phyloP scores from a whole-genome alignment of 2,113 vertebrate genomes.

The Tapirus terrestris region DNA sequence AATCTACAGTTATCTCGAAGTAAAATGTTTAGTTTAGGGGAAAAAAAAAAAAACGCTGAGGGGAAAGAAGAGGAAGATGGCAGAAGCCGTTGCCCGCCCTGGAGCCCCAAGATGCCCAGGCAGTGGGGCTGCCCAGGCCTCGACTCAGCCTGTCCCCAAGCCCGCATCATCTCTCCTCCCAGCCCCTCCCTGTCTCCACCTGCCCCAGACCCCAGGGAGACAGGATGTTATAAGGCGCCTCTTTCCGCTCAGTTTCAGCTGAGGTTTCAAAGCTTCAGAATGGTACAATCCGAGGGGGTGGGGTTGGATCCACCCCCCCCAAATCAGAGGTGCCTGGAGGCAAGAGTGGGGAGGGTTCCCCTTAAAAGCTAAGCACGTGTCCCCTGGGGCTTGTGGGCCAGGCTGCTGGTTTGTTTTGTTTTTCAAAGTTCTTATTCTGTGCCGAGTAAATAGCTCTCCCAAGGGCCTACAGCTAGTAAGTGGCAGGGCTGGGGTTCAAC shows the following conservation, averaged over 20 bases:
- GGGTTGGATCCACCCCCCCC: not conserved
- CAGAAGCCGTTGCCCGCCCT: fast-evolving
- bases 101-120: not conserved
- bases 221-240: slow-evolving; percentile 24
- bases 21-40: not conserved
- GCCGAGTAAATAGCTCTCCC: not conserved
- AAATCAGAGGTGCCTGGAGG: not conserved
- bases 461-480: not conserved
- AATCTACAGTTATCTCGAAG: not conserved
- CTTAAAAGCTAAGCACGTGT: not conserved
- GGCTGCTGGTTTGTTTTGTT: not conserved
- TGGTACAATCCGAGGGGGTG: no score
- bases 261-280: slow-evolving; percentile 46
- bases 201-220: not conserved
- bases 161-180: not conserved
- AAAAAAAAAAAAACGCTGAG: not conserved
- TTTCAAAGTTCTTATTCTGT: not conserved
- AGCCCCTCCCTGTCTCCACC: not conserved
- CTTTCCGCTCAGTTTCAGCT: not conserved
- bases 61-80: not conserved
- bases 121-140: not conserved
- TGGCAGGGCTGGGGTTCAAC: not conserved
- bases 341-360: not conserved
- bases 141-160: not conserved
- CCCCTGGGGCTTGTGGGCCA: not conserved